phyloP scores from a whole-genome alignment of 2,888 invertebrate species.

The Conistra vaccinii region DNA sequence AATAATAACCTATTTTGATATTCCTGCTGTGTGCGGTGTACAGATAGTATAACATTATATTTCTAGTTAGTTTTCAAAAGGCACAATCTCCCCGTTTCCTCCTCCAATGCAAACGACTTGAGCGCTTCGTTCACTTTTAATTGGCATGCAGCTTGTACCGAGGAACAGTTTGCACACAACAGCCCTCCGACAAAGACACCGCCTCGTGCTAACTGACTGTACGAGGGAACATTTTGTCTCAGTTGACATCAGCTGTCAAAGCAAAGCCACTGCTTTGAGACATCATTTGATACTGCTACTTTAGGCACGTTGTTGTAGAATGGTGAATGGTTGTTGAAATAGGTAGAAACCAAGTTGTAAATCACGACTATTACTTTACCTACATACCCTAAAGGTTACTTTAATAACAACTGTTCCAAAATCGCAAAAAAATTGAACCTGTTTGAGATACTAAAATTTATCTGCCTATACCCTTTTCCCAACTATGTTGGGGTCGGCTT shows the following conservation, averaged over 20 bases:
- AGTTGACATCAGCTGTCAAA: constrained; percentile 3
- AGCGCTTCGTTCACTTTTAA: constrained; percentile 26
- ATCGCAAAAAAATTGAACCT: not conserved
- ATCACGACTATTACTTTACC: no score
- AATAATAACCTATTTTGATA: not conserved
- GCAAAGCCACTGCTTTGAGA: not conserved
- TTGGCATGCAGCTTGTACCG: constrained; percentile 19
- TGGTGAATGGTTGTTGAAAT: not conserved
- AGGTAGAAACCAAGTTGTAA: not conserved
- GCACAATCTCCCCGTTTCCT: not conserved
- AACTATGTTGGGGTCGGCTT: no score
- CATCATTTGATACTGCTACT: not conserved
- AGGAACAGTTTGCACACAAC: not conserved
- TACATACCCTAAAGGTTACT: no score
- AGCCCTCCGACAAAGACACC: not conserved
- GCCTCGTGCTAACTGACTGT: constrained; percentile 7
- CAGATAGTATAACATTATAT: not conserved
- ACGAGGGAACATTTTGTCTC: constrained; percentile 1
- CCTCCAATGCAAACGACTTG: constrained; percentile 9
- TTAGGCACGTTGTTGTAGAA: not conserved
- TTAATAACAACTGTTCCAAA: not conserved
- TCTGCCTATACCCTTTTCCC: no score
- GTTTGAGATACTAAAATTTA: not conserved
- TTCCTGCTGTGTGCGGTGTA: not conserved
- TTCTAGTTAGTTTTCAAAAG: constrained; percentile 14